These are phyloP conservation scores for Nomada fucata DNA, from an alignment of 2,888 invertebrate species.

Conservation along the genomic window DNA sequence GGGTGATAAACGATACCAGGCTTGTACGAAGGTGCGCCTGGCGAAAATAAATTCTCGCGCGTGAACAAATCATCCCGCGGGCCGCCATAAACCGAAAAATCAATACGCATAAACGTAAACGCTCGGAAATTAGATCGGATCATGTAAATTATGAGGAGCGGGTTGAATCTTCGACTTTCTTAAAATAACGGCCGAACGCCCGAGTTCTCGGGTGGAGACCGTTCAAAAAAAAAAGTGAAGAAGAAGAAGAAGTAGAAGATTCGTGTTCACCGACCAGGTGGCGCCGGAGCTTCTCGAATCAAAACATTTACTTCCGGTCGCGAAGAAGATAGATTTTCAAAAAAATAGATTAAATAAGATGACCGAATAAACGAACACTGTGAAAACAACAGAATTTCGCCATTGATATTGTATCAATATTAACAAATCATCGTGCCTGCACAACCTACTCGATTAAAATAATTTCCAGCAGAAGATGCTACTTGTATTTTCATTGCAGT, in stretches of 20 bases:
- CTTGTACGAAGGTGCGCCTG: slow-evolving; percentile 7
- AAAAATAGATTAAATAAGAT: slow-evolving; percentile 11
- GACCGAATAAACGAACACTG: background rate
- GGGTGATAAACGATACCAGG: background rate
- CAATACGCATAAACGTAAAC: slow-evolving; percentile 48
- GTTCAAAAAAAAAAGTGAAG: slow-evolving; percentile 11
- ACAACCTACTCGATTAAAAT: no score
- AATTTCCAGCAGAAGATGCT: no score
- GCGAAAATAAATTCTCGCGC: slow-evolving; percentile 30
- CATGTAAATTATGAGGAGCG: slow-evolving; percentile 46
- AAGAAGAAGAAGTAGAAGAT: slow-evolving; percentile 1
- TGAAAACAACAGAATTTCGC: no score
- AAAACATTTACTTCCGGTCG: slow-evolving; percentile 63
- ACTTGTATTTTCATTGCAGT: no score
- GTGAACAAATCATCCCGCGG: slow-evolving; percentile 31
- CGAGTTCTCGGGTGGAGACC: slow-evolving; percentile 28
- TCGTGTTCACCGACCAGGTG: slow-evolving; percentile 50
- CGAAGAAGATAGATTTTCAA: slow-evolving; percentile 22
- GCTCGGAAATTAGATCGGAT: slow-evolving; percentile 41
- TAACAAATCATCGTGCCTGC: no score
- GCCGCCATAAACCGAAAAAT: slow-evolving; percentile 46
- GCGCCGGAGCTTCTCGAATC: slow-evolving; percentile 51
- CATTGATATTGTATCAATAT: no score
- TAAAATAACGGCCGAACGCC: slow-evolving; percentile 60
- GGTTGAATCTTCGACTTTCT: slow-evolving; percentile 52